Evolutionary conservation across 2,113 vertebrate species (phyloP).

Genomic region (Cebidichthys violaceus): DNA sequence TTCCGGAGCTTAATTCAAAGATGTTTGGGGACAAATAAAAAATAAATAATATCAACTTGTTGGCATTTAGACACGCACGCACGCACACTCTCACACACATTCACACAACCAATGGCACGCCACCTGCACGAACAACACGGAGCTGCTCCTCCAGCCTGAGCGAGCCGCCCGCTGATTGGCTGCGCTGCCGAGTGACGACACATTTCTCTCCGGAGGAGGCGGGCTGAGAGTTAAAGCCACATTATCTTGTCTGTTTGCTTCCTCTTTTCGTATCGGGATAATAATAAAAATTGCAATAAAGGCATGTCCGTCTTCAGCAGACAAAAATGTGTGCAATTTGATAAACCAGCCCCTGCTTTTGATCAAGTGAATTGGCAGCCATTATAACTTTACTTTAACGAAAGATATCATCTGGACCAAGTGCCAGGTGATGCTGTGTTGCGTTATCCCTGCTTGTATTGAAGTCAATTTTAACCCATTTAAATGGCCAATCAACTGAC

Average conservation of each 20-base stretch:
- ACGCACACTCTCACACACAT: constrained; percentile 64
- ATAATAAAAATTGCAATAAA: not conserved
- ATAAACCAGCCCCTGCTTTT: not conserved
- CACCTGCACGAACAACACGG: constrained; percentile 54
- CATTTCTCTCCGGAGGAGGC: constrained; percentile 44
- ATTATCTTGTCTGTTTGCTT: constrained; percentile 59
- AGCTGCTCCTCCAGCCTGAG: constrained; percentile 52
- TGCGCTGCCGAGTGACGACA: constrained; percentile 65
- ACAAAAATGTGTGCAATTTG: not conserved
- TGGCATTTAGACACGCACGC: constrained; percentile 66
- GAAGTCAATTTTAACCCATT: not conserved
- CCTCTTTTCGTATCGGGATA: not conserved
- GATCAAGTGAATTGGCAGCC: not conserved
- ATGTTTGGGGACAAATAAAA: constrained; percentile 10
- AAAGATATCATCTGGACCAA: not conserved
- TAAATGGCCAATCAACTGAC: not conserved
- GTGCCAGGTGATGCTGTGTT: not conserved
- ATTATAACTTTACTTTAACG: not conserved
- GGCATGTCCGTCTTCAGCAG: not conserved
- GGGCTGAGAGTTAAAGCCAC: constrained; percentile 75
- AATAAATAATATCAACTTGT: constrained; percentile 55
- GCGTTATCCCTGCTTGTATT: not conserved
- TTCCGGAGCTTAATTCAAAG: constrained; percentile 24
- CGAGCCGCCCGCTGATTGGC: constrained; percentile 74
- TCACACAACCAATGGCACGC: constrained; percentile 65